Base-by-base conservation (phyloP, 2,113 vertebrate species). In the Zosterops lateralis region DNA sequence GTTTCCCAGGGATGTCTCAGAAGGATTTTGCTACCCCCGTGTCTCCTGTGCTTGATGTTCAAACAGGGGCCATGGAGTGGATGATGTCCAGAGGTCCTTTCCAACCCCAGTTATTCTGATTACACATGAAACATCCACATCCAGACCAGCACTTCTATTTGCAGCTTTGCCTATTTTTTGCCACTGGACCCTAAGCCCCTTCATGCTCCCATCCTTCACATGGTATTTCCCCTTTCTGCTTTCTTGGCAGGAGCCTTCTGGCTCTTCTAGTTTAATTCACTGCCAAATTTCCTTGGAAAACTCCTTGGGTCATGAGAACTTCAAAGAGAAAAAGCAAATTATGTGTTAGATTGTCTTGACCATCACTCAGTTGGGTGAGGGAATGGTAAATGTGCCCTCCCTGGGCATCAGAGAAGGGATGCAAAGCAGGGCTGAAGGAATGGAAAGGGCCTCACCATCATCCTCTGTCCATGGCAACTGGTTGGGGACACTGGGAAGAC, bases 81-180 rank as follows among this genome's bases (percentile, higher is more conserved):
- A 15, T 18, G 20, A 56, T 34, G 34, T 54, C 40, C 53, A 80
- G 54, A 60, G n/a, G 13, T 74, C 25, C 31, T 65, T 61, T 70
- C 61, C 78, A 73, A 10, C 9, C 32, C 40, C 74, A 62, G 0
- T 40, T 66, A 42, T 17, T 81, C 36, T 36, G 61, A 50, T 64
- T 15, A 38, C 51, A 54, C 25, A 3, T 3, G 24, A n/a, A 65
- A 48, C 42, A 40, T 14, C 65, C 83, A 75, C 26, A 9, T 22
- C 17, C 28, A 3, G 4, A 29, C 0, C 65, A 81, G 0, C 32
- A 6, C 29, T 24, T 14, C 1, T 11, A 12, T 29, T 10, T 60
- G 36, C 50, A 67, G 45, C 22, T 51, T 21, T 12, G 14, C 45
- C 64, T 42, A 10, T 19, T 82, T 24, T 82, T 38, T 58, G 42